These are phyloP conservation scores for Epizoanthus stellaris DNA, from an alignment of 92 coral and sea anemone genomes.

Conservation along the genomic window DNA sequence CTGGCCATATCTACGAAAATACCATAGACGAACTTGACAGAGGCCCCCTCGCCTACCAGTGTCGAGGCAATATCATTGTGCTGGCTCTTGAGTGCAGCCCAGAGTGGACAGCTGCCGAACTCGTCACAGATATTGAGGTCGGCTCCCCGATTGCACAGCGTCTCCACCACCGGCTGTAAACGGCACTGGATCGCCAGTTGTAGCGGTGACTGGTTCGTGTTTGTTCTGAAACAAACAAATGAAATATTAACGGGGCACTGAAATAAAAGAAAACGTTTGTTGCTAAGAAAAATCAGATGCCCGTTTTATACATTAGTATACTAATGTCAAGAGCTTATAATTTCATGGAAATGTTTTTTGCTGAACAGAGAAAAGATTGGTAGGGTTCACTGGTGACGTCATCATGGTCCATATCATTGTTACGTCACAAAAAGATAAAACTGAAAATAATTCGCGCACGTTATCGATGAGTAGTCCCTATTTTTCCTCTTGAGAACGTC, in stretches of 20 bases:
- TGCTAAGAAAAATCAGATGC: too few species aligned
- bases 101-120: constrained; percentile 86
- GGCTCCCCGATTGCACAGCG: constrained; percentile 81
- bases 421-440: too few species aligned
- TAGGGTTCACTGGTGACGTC: too few species aligned
- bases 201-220: constrained; percentile 77
- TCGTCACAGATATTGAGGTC: constrained; percentile 86
- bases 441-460: too few species aligned
- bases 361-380: too few species aligned
- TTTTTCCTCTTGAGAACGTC: too few species aligned
- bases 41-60: constrained; percentile 63
- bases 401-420: too few species aligned
- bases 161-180: constrained; percentile 90
- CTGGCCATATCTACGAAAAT: not conserved
- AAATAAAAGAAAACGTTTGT: too few species aligned
- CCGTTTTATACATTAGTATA: too few species aligned
- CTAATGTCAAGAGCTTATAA: too few species aligned
- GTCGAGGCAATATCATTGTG: constrained; percentile 91
- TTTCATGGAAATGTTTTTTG: too few species aligned
- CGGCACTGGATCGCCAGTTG: constrained; percentile 94
- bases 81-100: constrained; percentile 94
- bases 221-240: constrained; percentile 60
- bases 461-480: too few species aligned
- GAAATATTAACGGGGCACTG: not conserved
- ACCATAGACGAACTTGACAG: not conserved